Evolutionary conservation across 2,888 invertebrate genomes (phyloP).

Genomic region (Eristalis pertinax): DNA sequence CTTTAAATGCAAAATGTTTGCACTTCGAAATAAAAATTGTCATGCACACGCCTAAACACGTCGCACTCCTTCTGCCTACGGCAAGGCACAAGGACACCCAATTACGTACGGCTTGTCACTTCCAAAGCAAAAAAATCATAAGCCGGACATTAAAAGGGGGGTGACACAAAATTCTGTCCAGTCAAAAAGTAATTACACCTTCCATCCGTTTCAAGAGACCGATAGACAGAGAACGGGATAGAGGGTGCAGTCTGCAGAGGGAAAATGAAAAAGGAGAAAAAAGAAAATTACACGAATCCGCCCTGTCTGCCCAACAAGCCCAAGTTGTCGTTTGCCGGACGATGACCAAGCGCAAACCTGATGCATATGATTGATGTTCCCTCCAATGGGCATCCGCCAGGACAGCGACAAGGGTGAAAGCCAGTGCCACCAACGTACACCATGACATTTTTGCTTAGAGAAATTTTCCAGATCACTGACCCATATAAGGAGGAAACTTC

Average conservation of each 20-base stretch:
- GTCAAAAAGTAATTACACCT: conserved; percentile 64
- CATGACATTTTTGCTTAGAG: conserved; percentile 14
- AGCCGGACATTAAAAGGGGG: conserved; percentile 63
- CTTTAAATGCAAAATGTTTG: not conserved
- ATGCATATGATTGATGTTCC: conserved; percentile 60
- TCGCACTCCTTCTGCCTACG: not conserved
- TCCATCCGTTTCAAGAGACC: not conserved
- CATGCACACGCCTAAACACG: not conserved
- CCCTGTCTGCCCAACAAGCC: not conserved
- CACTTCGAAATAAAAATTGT: not conserved
- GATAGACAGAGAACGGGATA: not conserved
- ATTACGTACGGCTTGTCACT: not conserved
- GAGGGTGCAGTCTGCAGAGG: too few species aligned
- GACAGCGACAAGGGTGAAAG: not conserved
- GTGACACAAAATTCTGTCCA: conserved; percentile 38
- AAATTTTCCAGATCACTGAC: conserved; percentile 56
- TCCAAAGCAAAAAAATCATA: conserved; percentile 11
- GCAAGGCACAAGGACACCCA: not conserved
- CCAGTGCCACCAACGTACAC: conserved; percentile 12
- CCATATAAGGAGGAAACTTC: conserved; percentile 41
- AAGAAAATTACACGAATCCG: not conserved
- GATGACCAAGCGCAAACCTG: conserved; percentile 14
- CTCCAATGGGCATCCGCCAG: conserved; percentile 3
- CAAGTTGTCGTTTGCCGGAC: not conserved
- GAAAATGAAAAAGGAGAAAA: not conserved